Evolutionary conservation across 1,140 invertebrate species (phyloP), one percentile per base, ranked within the genome.

Genomic region (Sycophaga agraensis): DNA sequence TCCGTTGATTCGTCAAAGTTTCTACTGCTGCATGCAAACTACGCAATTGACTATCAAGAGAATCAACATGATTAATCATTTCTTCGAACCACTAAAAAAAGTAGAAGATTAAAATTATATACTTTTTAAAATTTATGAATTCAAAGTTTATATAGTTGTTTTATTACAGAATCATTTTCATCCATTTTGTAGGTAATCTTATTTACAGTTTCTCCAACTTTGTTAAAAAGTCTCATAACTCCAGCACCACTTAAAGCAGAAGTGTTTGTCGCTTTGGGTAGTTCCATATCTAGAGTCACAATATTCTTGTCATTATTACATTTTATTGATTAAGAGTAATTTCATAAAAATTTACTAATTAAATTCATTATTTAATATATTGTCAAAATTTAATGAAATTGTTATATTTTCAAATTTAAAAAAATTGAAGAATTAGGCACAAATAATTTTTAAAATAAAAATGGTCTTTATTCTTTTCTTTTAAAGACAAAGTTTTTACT

Each of bases 101-200:
- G 67, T 59, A 70, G 68, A 60, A 35, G 39, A 65, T 22, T 55
- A n/a, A n/a, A n/a, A n/a, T n/a, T n/a, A n/a, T n/a, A 53, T n/a
- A n/a, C n/a, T n/a, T n/a, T n/a, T n/a, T n/a, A n/a, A n/a, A n/a
- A n/a, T 57, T 21, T 56, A 28, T 61, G 61, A 48, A 42, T 61
- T 46, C 28, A 56, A n/a, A n/a, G n/a, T n/a, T n/a, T n/a, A n/a
- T n/a, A n/a, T n/a, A n/a, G n/a, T n/a, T n/a, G n/a, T n/a, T n/a
- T 84, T 81, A 85, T 88, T 83, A 98, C 95, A 64, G 92, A 89
- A 85, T 99, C 97, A 70, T 89, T 93, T 83, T 99, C 97, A 76
- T 99, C 97, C 96, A 99, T 99, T 82, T 95, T 96, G 79, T 96
- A 98, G 4, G 97, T 96, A 59, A 99, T 98, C 82, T 99, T 99